A percentile compares a stretch with the other conserved stretches of the same genome.
phyloP scores from a whole-genome alignment of 2,888 invertebrate species.

The Mimas tiliae region DNA sequence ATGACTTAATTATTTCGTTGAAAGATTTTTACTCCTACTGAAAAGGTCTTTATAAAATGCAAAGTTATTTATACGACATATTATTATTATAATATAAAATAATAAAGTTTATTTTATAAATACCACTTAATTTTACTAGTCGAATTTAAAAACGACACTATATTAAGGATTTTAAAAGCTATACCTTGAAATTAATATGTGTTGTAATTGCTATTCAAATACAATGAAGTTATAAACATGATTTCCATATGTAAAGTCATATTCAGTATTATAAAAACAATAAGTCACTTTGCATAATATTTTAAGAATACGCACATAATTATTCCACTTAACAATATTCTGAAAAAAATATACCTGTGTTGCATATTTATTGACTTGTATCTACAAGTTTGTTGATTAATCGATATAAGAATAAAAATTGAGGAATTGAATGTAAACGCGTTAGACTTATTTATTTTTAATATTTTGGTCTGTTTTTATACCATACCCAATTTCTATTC shows the following conservation, averaged over 20 bases:
- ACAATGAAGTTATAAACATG: too few species aligned
- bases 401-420: neutral
- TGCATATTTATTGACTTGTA: neutral
- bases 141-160: too few species aligned
- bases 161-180: too few species aligned
- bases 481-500: neutral
- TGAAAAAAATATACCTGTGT: neutral
- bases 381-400: neutral
- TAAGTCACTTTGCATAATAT: constrained; percentile 16
- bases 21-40: neutral
- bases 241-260: too few species aligned
- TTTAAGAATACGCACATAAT: neutral
- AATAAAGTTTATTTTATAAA: too few species aligned
- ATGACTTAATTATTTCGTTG: neutral
- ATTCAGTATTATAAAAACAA: neutral
- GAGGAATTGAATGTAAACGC: neutral
- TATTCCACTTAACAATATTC: neutral
- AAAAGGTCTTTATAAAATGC: constrained; percentile 12
- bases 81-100: too few species aligned
- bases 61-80: constrained; percentile 21
- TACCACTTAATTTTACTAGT: too few species aligned
- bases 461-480: too few species aligned
- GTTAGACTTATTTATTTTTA: neutral
- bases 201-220: too few species aligned
- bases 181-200: too few species aligned